Evolutionary conservation across 2,888 invertebrate species (phyloP), one percentile per base, ranked within the genome.

Genomic region (Tanypteryx hageni): DNA sequence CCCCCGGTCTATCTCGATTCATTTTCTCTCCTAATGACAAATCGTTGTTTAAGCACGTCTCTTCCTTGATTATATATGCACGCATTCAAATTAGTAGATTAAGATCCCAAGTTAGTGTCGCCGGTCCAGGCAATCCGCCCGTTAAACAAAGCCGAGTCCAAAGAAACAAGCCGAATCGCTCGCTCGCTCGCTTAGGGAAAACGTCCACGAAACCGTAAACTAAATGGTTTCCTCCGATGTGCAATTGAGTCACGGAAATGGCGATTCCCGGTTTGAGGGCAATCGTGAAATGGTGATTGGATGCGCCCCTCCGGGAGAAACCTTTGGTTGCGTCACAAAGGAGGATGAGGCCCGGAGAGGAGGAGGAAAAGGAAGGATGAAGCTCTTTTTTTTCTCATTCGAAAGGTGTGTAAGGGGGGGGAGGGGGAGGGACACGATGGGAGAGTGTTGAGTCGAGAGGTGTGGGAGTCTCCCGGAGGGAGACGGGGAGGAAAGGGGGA

Each of bases 251-350:
- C 89, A 89, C 89, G 89, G 89, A 89, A 89, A 89, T 22, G 89
- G 89, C 89, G 89, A 89, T 89, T 89, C 89, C 89, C 89, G 89
- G 61, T 89, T 89, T 64, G 86, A 86, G 86, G 86, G 86, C 86
- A 64, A 68, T 89, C 89, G 89, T 89, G 89, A 89, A 89, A 89
- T 56, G 18, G 89, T 68, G 89, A 89, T 89, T 89, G 89, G 86
- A 86, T 61, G 61, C 31, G 61, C 86, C 31, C 18, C 27, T 59
- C 59, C 86, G 76, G 27, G 76, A 76, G 76, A 76, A 76, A 76
- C 76, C 27, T 27, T 22, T 22, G 5, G 76, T 76, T 76, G 76
- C 76, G 76, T 76, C 76, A 76, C 76, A 27, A 10, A 76, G 14
- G 76, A 1, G 3, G 22, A 22, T 9, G 22, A 7, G 7, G 18